Evolutionary conservation across 2,888 invertebrate species (phyloP).

Genomic region (Drosophila mimica): DNA sequence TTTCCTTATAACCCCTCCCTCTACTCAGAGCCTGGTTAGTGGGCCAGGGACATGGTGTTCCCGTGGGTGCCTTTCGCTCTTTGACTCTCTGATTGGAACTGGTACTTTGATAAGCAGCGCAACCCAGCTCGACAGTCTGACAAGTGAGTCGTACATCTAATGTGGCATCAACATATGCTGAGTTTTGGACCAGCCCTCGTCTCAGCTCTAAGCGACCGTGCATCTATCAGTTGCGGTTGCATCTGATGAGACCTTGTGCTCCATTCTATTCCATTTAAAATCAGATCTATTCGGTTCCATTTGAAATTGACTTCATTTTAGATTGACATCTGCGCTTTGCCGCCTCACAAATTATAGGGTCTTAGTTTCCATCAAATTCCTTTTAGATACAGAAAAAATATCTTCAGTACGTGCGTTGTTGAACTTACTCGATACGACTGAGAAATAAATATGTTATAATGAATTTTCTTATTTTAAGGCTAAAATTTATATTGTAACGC

Average conservation of each 20-base stretch:
- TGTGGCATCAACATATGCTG: conserved; percentile 85
- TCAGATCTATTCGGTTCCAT: conserved; percentile 17
- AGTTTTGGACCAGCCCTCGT: conserved; percentile 36
- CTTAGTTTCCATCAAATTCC: conserved; percentile 21
- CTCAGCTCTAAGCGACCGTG: conserved; percentile 30
- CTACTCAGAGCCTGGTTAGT: conserved; percentile 27
- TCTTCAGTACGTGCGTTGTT: not conserved
- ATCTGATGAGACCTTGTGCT: conserved; percentile 6
- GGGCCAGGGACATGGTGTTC: conserved; percentile 40
- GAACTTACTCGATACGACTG: not conserved
- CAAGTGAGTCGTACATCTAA: conserved; percentile 85
- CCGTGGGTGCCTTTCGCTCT: conserved; percentile 76
- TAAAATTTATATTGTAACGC: not conserved
- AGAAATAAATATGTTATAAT: not conserved
- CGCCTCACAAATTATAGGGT: conserved; percentile 22
- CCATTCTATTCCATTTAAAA: not conserved
- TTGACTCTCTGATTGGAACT: conserved; percentile 83
- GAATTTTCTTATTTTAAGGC: not conserved
- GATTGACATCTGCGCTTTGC: conserved; percentile 63
- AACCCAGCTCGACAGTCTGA: conserved; percentile 63
- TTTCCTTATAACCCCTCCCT: conserved; percentile 34
- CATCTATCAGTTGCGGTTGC: conserved; percentile 69
- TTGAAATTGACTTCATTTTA: conserved; percentile 68
- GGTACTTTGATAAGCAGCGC: conserved; percentile 65
- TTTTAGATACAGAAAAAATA: not conserved